Evolutionary conservation across 2,888 invertebrate species (phyloP), one percentile per base, ranked within the genome.

Genomic region (Polia nebulosa): DNA sequence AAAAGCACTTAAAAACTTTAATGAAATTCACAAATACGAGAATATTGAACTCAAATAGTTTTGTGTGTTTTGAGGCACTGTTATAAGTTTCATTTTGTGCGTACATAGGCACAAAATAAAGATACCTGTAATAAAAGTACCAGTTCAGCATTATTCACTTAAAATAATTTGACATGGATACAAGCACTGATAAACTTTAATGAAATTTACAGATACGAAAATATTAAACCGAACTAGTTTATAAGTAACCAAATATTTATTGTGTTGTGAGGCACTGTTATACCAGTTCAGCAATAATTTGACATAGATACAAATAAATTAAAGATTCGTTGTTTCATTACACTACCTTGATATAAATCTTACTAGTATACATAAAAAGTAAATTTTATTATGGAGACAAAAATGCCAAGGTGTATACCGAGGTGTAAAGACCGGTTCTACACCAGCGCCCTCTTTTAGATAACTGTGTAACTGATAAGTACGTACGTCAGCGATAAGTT

Each of bases 371-470:
- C 8, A 44, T n/a, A 0, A 20, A 44, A 41, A 7, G 0, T n/a
- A 8, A 41, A 8, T 41, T 25, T 13, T 47, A 25, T 1, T 17
- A 15, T 3, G 17, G 2, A 25, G 17, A 47, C 17, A 17, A 41
- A 34, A 6, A 2, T 32, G 5, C 0, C 1, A 44, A 20, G 13
- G 1, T 6, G 9, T 13, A 15, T 17, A 8, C 1, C 0, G 39
- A 17, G 17, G 0, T 4, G 15, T 11, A 9, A 11, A 15, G 7
- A 52, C 44, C 3, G n/a, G n/a, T 29, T 22, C 20, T 25, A 34
- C 51, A 55, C 58, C 29, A 76, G 73, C 83, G 80, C 71, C 82
- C 71, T 81, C 82, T 81, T 8, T 62, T 49, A n/a, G 52, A 49
- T 4, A 27, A 15, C 2, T 11, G 1, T 22, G 4, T 20, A 66